phyloP scores from a whole-genome alignment of 2,797 vertebrate genomes.

The Macropus fuliginosus region DNA sequence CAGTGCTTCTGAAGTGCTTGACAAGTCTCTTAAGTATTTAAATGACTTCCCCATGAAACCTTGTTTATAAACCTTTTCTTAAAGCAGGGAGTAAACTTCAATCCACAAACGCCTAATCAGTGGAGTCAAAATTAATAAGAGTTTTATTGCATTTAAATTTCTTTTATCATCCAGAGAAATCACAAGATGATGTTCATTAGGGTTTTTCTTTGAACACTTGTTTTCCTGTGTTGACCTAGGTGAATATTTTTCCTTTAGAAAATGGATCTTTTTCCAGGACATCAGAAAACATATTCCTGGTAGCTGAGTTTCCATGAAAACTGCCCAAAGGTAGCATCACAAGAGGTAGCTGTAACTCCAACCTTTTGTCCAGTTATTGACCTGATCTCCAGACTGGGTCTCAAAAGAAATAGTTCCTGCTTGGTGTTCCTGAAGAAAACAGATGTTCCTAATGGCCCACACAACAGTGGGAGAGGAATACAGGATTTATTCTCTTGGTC shows the following conservation, averaged over 20 bases:
- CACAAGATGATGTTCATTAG: constrained; percentile 63
- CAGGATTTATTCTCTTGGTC: constrained; percentile 38
- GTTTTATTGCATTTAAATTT: constrained; percentile 77
- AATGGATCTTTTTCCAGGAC: constrained; percentile 45
- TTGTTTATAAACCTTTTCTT: constrained; percentile 57
- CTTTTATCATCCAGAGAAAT: constrained; percentile 79
- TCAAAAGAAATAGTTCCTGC: constrained; percentile 21
- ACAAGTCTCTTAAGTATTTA: constrained; percentile 53
- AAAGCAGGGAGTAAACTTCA: constrained; percentile 42
- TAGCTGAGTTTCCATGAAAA: constrained; percentile 53
- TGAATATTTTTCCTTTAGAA: constrained; percentile 9
- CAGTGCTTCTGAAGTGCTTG: constrained; percentile 69
- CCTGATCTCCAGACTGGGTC: background rate
- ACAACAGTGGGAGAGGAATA: constrained; percentile 22
- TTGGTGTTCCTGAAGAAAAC: constrained; percentile 20
- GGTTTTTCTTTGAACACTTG: constrained; percentile 68
- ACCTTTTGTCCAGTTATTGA: constrained; percentile 2
- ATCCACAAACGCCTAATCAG: constrained; percentile 59
- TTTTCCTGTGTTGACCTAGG: constrained; percentile 59
- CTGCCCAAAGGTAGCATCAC: constrained; percentile 2
- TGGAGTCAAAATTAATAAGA: constrained; percentile 73
- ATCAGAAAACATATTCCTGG: constrained; percentile 42
- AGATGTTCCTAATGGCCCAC: constrained; percentile 1
- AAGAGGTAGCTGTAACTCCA: constrained; percentile 27
- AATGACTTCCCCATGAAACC: constrained; percentile 50